Evolutionary conservation across 2,888 invertebrate species (phyloP).

Genomic region (Penaeus monodon): DNA sequence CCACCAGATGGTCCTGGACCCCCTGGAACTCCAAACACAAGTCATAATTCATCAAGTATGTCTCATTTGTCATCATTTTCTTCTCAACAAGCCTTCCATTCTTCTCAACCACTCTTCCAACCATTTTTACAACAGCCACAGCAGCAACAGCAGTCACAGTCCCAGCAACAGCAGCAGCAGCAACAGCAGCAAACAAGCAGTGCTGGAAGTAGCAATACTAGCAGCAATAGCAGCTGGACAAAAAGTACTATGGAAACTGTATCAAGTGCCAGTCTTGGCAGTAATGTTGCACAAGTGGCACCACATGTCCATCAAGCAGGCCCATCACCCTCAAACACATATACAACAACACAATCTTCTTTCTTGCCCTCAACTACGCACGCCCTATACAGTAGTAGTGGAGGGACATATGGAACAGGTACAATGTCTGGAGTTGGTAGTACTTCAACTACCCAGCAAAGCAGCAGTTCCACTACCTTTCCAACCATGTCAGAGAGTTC

Average conservation of each 20-base stretch:
- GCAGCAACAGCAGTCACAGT: conserved; percentile 14
- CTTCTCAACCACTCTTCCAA: conserved; percentile 63
- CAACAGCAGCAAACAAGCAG: conserved; percentile 24
- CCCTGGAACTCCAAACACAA: neutral
- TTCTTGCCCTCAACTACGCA: conserved; percentile 40
- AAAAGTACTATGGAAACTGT: conserved; percentile 7
- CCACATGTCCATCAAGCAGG: conserved; percentile 56
- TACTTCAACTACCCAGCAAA: conserved; percentile 13
- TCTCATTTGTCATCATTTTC: conserved; percentile 20
- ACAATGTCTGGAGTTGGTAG: neutral
- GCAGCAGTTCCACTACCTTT: conserved; percentile 6
- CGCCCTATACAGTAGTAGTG: conserved; percentile 4
- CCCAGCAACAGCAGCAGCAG: conserved; percentile 18
- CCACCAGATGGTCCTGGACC: conserved; percentile 38
- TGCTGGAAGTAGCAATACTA: conserved; percentile 16
- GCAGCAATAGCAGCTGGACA: conserved; percentile 17
- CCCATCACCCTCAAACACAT: conserved; percentile 4
- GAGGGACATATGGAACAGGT: conserved; percentile 23
- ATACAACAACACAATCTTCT: conserved; percentile 25
- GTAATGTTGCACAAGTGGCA: conserved; percentile 61
- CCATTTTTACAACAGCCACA: conserved; percentile 51
- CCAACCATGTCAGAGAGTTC: conserved; percentile 34
- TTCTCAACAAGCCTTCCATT: conserved; percentile 30
- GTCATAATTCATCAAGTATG: neutral
- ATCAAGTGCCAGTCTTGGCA: conserved; percentile 24